Conservation (phyloP, 2,797 vertebrate genomes). For the Staurois parvus region DNA sequence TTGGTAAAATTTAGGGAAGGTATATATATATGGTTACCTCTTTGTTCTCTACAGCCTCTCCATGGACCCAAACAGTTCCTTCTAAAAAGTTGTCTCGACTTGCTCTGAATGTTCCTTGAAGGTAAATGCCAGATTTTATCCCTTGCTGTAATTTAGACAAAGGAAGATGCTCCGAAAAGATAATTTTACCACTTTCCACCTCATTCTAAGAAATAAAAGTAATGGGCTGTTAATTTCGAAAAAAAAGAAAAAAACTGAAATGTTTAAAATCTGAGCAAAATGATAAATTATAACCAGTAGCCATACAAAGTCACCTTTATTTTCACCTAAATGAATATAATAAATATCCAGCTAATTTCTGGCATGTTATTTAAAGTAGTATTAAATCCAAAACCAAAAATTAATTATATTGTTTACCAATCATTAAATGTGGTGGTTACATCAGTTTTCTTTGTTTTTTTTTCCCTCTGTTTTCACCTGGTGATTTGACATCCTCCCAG, state of each 20-base stretch:
- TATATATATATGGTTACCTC: constrained; percentile 77
- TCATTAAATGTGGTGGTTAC: too few relatives aligned
- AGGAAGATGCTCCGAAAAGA: constrained; percentile 93
- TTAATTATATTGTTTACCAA: too few relatives aligned
- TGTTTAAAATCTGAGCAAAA: not conserved
- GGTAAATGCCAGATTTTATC: constrained; percentile 88
- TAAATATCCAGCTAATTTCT: too few relatives aligned
- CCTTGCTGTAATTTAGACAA: constrained; percentile 92
- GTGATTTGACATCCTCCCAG: too few relatives aligned
- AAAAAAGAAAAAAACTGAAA: not conserved
- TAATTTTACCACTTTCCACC: constrained; percentile 84
- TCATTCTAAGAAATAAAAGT: constrained; percentile 79
- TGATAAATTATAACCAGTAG: not conserved
- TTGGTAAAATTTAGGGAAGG: not conserved
- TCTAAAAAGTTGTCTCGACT: constrained; percentile 97
- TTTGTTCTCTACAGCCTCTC: constrained; percentile 84
- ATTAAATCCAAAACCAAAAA: too few relatives aligned
- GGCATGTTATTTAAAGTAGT: too few relatives aligned
- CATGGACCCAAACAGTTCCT: constrained; percentile 91
- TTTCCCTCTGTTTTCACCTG: too few relatives aligned
- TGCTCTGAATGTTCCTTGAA: constrained; percentile 93
- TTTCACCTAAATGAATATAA: not conserved
- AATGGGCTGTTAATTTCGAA: not conserved
- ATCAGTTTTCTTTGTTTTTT: too few relatives aligned
- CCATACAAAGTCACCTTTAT: not conserved